phyloP scores from a whole-genome alignment of 2,113 vertebrate genomes.

The Drymodes brunneopygia region DNA sequence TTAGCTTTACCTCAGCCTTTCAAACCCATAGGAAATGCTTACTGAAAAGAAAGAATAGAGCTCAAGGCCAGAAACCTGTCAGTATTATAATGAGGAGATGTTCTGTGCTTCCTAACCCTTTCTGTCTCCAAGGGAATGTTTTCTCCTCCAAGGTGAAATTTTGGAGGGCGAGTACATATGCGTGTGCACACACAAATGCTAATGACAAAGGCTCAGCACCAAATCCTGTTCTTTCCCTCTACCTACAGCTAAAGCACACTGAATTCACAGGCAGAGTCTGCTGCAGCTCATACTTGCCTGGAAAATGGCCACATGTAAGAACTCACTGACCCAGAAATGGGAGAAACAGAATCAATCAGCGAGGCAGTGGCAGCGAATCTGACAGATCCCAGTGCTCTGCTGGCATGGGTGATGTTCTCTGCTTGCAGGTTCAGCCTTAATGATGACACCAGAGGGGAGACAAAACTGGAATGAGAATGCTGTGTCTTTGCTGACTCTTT shows the following conservation, averaged over 20 bases:
- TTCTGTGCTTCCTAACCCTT: background rate
- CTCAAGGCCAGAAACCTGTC: conserved; percentile 1
- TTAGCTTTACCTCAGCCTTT: background rate
- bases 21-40: background rate
- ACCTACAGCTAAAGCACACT: background rate
- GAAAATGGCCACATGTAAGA: background rate
- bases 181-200: background rate
- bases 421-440: background rate
- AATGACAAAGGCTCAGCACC: background rate
- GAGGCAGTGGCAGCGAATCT: background rate
- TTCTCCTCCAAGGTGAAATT: background rate
- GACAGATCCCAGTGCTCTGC: background rate
- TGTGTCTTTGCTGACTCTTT: background rate
- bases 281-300: background rate
- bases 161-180: background rate
- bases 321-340: conserved; percentile 11
- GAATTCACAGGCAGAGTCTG: background rate
- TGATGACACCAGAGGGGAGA: background rate
- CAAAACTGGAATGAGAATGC: background rate
- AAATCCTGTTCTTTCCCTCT: background rate
- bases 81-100: background rate
- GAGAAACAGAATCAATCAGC: conserved; percentile 17
- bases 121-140: background rate
- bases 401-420: background rate
- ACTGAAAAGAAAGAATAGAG: background rate